phyloP scores from a whole-genome alignment of 2,113 vertebrate genomes.

The Pangasianodon hypophthalmus region DNA sequence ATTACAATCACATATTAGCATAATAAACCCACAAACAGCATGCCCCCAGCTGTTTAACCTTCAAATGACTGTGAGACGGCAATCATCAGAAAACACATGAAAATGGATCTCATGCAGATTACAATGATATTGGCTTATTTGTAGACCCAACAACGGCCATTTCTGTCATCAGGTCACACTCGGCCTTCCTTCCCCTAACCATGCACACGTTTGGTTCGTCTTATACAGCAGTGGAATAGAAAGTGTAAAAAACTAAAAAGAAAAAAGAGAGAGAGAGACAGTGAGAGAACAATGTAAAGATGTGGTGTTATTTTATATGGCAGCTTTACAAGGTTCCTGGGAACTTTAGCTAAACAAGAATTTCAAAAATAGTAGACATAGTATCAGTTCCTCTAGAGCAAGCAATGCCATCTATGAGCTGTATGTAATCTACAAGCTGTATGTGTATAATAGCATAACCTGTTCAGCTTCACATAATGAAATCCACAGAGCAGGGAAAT shows the following conservation, averaged over 20 bases:
- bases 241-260: neutral
- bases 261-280: neutral
- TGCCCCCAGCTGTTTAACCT: slow-evolving; percentile 46
- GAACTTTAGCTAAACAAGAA: neutral
- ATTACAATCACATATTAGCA: slow-evolving; percentile 36
- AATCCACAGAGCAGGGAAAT: neutral
- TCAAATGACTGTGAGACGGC: slow-evolving; percentile 37
- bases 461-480: slow-evolving; percentile 9
- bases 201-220: neutral
- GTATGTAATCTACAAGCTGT: neutral
- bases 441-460: neutral
- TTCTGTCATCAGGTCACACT: slow-evolving; percentile 35
- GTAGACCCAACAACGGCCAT: slow-evolving; percentile 25
- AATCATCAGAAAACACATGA: slow-evolving; percentile 22
- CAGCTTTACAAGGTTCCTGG: neutral
- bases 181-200: neutral
- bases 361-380: neutral
- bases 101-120: slow-evolving; percentile 32
- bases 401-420: neutral
- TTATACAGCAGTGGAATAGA: neutral
- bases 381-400: neutral
- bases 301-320: neutral
- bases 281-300: neutral
- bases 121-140: slow-evolving; percentile 30
- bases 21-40: slow-evolving; percentile 41